These are phyloP conservation scores for Mesochorus sp. DNA, from an alignment of 2,888 invertebrate genomes.

Conservation along the genomic window DNA sequence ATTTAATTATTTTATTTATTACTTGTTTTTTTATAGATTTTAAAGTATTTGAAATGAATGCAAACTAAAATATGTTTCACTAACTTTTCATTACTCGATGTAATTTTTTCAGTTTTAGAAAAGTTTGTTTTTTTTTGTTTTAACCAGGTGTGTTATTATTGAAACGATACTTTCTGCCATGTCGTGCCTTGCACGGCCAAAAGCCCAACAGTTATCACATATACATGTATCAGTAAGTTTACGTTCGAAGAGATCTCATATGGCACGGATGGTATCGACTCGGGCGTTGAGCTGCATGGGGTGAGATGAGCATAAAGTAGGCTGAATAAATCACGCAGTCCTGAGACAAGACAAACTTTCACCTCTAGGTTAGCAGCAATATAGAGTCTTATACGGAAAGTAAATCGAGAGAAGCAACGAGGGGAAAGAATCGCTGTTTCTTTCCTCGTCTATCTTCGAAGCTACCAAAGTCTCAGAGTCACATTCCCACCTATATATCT, in stretches of 20 bases:
- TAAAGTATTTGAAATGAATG: too few species aligned
- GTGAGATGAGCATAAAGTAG: conserved; percentile 75
- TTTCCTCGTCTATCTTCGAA: conserved; percentile 14
- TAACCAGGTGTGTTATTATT: not conserved
- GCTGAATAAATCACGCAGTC: conserved; percentile 77
- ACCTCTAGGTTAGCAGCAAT: conserved; percentile 68
- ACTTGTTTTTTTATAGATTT: too few species aligned
- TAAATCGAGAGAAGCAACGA: conserved; percentile 13
- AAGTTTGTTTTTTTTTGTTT: not conserved
- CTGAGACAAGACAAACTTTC: conserved; percentile 75
- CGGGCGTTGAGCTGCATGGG: conserved; percentile 34
- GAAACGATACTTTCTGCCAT: not conserved
- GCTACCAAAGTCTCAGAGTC: not conserved
- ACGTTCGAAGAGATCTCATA: conserved; percentile 77
- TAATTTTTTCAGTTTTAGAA: too few species aligned
- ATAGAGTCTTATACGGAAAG: conserved; percentile 55
- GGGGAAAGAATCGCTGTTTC: conserved; percentile 23
- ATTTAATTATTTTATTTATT: too few species aligned
- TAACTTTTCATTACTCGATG: too few species aligned
- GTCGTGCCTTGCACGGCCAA: conserved; percentile 7
- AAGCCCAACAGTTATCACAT: not conserved
- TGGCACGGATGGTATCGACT: conserved; percentile 24
- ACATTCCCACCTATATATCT: conserved; percentile 14
- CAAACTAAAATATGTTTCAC: too few species aligned
- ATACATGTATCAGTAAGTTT: conserved; percentile 69